phyloP scores from a whole-genome alignment of 2,113 vertebrate genomes.

The Coptodon bakossiorum region DNA sequence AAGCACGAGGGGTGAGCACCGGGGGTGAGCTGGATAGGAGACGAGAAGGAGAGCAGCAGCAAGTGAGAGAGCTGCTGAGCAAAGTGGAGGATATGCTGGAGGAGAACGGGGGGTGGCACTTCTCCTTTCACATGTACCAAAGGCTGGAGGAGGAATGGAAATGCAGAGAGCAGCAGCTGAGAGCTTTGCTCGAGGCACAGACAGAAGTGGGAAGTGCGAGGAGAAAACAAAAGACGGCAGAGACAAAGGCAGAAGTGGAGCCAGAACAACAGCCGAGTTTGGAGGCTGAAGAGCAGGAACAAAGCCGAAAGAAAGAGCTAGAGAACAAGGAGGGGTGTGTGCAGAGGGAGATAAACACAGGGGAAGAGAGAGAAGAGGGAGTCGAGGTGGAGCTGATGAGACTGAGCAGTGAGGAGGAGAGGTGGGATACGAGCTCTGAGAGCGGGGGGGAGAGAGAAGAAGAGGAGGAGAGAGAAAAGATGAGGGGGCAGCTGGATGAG shows the following conservation, averaged over 20 bases:
- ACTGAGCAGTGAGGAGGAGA: not conserved
- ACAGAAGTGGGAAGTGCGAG: not conserved
- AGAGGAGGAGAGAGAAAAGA: not conserved
- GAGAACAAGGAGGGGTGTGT: not conserved
- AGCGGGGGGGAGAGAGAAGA: not conserved
- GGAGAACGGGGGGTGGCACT: conserved; percentile 48
- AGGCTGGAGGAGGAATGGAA: conserved; percentile 47
- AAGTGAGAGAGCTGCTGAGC: conserved; percentile 37
- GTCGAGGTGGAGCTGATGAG: not conserved
- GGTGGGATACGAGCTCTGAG: not conserved
- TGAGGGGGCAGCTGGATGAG: not conserved
- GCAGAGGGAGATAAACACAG: not conserved
- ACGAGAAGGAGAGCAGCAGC: not conserved
- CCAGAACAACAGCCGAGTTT: not conserved
- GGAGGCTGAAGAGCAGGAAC: not conserved
- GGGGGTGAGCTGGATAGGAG: not conserved
- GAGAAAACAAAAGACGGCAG: not conserved
- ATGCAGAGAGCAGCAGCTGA: conserved; percentile 33
- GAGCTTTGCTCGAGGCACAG: conserved; percentile 3
- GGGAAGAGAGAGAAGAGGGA: not conserved
- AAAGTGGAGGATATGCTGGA: conserved; percentile 36
- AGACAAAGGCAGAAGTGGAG: conserved; percentile 13
- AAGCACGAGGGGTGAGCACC: not conserved
- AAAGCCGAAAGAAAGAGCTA: not conserved
- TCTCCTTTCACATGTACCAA: conserved; percentile 50